These are phyloP conservation scores for Conistra vaccinii DNA, from an alignment of 2,888 invertebrate species.

Conservation along the genomic window DNA sequence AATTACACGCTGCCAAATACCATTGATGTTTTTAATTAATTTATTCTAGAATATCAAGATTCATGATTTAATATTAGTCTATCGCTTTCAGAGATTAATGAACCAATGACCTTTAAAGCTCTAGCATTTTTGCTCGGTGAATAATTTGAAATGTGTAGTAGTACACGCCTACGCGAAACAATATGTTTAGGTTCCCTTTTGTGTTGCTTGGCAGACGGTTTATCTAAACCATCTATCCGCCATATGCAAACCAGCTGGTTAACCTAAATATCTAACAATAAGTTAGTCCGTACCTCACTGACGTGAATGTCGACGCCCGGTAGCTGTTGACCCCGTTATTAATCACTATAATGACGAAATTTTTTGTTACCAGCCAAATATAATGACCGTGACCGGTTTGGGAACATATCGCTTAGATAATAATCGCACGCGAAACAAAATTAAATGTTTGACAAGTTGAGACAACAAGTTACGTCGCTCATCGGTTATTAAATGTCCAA, in stretches of 20 bases:
- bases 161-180: conserved; percentile 48
- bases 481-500: conserved; percentile 33
- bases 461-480: conserved; percentile 29
- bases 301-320: conserved; percentile 61
- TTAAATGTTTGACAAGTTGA: conserved; percentile 38
- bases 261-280: conserved; percentile 75
- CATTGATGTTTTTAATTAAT: conserved; percentile 43
- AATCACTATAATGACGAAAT: conserved; percentile 78
- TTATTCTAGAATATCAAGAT: conserved; percentile 33
- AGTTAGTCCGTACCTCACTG: conserved; percentile 35
- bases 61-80: conserved; percentile 40
- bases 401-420: conserved; percentile 52
- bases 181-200: conserved; percentile 42
- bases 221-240: conserved; percentile 71
- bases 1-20: conserved; percentile 51
- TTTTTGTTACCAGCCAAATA: conserved; percentile 75
- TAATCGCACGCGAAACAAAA: conserved; percentile 28
- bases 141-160: conserved; percentile 26
- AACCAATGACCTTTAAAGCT: too few species aligned
- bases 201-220: conserved; percentile 62
- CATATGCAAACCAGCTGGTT: conserved; percentile 78
- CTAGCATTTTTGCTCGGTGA: conserved; percentile 35
- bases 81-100: conserved; percentile 41
- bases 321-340: conserved; percentile 79
- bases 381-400: conserved; percentile 70